phyloP scores from a whole-genome alignment of 2,113 vertebrate species.

The Mohoua ochrocephala region DNA sequence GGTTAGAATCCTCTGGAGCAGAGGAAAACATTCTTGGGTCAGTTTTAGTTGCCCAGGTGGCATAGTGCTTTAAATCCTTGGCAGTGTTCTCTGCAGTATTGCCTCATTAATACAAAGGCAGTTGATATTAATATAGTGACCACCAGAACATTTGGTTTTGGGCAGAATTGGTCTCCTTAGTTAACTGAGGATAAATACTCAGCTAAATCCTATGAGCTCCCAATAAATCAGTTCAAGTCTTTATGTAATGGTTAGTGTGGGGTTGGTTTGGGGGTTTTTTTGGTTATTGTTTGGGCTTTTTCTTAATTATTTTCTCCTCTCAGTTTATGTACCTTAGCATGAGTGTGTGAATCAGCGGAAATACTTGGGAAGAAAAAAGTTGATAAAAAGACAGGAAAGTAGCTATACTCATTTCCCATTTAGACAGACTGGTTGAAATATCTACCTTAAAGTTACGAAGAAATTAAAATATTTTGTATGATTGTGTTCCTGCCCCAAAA shows the following conservation, averaged over 20 bases:
- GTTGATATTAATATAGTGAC: not conserved
- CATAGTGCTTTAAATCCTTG: not conserved
- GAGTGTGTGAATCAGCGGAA: not conserved
- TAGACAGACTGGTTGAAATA: not conserved
- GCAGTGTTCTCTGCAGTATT: not conserved
- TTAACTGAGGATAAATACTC: not conserved
- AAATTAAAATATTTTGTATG: not conserved
- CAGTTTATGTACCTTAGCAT: not conserved
- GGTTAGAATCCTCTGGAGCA: not conserved
- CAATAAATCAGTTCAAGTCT: not conserved
- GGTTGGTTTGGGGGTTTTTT: not conserved
- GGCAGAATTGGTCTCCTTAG: not conserved
- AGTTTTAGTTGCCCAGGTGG: not conserved
- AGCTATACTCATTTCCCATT: not conserved
- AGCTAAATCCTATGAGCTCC: not conserved
- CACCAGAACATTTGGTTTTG: not conserved
- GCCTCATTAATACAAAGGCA: not conserved
- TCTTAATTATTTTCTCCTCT: not conserved
- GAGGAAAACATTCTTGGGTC: not conserved
- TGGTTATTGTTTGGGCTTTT: not conserved
- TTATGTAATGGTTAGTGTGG: not conserved
- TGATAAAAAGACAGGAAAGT: not conserved
- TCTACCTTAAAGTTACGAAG: not conserved
- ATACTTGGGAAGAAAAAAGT: not conserved
- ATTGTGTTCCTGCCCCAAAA: not conserved